These are phyloP conservation scores for Apocrypta bakeri DNA, from an alignment of 1,140 invertebrate genomes.

Conservation along the genomic window DNA sequence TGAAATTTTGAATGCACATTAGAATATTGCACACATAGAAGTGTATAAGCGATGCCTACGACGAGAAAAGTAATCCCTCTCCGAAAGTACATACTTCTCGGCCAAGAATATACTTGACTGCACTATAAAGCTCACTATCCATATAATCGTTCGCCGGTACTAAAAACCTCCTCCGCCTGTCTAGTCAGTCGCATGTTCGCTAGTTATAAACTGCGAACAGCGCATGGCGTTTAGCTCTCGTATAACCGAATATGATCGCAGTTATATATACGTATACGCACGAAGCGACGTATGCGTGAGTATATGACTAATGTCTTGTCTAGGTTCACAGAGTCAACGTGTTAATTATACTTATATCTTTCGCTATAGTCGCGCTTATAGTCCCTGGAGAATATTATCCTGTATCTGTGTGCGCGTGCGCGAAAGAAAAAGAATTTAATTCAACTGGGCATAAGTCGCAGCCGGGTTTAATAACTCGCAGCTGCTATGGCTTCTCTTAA, in stretches of 20 bases:
- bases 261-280: not conserved
- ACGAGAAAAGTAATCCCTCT: not conserved
- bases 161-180: not conserved
- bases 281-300: not conserved
- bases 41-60: no score
- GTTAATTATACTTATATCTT: constrained; percentile 42
- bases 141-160: not conserved
- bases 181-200: not conserved
- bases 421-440: constrained; percentile 35
- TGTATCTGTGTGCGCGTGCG: no score
- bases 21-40: not conserved
- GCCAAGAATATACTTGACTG: no score
- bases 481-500: constrained; percentile 19
- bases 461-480: constrained; percentile 36
- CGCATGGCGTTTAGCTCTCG: not conserved
- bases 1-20: not conserved
- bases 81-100: not conserved
- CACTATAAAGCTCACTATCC: not conserved
- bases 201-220: not conserved
- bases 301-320: constrained; percentile 39
- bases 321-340: constrained; percentile 25
- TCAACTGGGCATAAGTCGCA: constrained; percentile 10
- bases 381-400: not conserved
- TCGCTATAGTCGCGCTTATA: no score
- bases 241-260: constrained; percentile 20